Evolutionary conservation across 1,140 invertebrate genomes (phyloP).

Genomic region (Batillaria attramentaria): DNA sequence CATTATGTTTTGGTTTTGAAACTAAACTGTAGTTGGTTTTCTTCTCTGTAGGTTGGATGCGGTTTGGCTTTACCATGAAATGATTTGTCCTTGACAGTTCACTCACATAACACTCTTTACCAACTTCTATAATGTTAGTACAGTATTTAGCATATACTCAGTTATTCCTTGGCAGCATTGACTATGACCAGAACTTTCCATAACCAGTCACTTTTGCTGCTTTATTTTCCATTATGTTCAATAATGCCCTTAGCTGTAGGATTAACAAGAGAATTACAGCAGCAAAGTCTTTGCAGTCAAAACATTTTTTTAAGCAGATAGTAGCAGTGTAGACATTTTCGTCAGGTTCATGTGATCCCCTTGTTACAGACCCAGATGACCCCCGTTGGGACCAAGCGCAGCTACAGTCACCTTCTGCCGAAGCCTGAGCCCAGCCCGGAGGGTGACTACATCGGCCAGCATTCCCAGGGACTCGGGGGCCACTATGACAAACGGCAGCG

Average conservation of each 20-base stretch:
- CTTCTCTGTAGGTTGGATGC: no score
- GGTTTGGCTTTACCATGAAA: no score
- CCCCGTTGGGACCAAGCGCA: slow-evolving; percentile 15
- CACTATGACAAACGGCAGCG: slow-evolving; percentile 74
- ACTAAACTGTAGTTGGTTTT: no score
- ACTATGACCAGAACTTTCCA: no score
- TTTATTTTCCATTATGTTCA: not conserved
- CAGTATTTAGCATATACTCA: no score
- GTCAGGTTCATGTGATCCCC: not conserved
- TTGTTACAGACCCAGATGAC: slow-evolving; percentile 13
- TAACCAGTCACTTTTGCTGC: no score
- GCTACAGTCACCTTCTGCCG: slow-evolving; percentile 70
- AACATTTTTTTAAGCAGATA: not conserved
- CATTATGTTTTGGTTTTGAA: slow-evolving; percentile 3
- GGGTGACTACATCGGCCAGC: slow-evolving; percentile 75
- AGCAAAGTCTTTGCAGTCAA: not conserved
- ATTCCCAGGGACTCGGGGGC: slow-evolving; percentile 76
- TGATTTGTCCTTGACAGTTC: no score
- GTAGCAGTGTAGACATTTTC: not conserved
- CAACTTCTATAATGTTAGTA: no score
- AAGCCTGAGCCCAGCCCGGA: slow-evolving; percentile 75
- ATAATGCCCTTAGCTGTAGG: no score
- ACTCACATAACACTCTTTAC: no score
- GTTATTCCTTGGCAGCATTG: no score
- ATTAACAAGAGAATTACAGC: not conserved